Evolutionary conservation across 2,888 invertebrate genomes (phyloP), one percentile per base, ranked within the genome.

Genomic region (Temnothorax ravouxi): DNA sequence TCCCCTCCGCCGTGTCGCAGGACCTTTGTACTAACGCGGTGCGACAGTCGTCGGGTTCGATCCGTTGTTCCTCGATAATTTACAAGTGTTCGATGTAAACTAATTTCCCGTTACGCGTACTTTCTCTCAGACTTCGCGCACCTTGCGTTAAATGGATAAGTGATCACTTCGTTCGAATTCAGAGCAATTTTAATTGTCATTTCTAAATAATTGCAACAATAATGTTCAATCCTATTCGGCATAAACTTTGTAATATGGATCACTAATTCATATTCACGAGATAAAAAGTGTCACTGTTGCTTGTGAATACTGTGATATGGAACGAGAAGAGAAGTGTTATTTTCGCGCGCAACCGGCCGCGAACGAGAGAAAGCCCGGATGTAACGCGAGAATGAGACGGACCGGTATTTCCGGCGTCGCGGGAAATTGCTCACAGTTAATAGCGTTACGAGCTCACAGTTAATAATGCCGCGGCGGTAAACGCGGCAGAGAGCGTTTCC

Each of bases 1-100:
- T 52, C 25, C 64, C 50, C 67, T 67, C 50, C 84, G n/a, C 79
- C 75, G 83, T 66, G 82, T 69, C 64, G 62, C 80, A 80, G 86
- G 76, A 61, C 83, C 85, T 83, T 89, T 89, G 89, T 89, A 89
- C 89, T 89, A 89, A 83, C 89, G 84, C 86, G 87, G 81, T 88
- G 87, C 89, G 88, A 84, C 86, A 81, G 83, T 85, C 61, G 83
- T 88, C 72, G 82, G 83, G 67, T 83, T 80, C 71, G 75, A 71
- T 71, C 76, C 69, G 52, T 69, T 77, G 83, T 56, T 29, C 71
- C 25, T 69, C 69, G 82, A 64, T 75, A 77, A 84, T 87, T 84
- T 86, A 84, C 77, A 77, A 64, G 21, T 59, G 54, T 50, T 34
- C 52, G 25, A 62, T 75, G 62, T 50, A 34, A 71, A 61, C 34